phyloP scores from a whole-genome alignment of 2,888 invertebrate genomes.

The Pimpla rufipes region DNA sequence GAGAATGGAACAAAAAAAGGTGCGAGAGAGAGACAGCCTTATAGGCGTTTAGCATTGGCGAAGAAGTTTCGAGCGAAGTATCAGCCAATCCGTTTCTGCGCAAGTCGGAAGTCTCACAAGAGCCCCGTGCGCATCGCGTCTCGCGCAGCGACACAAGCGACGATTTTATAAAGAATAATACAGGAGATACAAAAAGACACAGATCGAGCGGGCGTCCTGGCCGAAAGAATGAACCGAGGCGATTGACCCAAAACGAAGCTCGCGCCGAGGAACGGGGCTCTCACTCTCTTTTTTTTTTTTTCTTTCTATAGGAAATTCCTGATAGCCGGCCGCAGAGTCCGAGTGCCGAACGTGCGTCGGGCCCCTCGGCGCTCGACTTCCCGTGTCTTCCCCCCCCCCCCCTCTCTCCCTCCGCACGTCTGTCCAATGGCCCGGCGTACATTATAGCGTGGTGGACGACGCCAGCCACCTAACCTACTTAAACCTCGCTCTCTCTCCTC shows the following conservation, averaged over 20 bases:
- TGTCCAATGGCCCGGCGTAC: slow-evolving; percentile 66
- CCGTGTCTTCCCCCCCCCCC: slow-evolving; percentile 7
- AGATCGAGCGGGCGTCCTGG: not conserved
- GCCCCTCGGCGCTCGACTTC: slow-evolving; percentile 30
- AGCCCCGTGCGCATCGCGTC: not conserved
- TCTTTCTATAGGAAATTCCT: not conserved
- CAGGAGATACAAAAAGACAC: not conserved
- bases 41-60: too few relatives aligned
- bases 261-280: slow-evolving; percentile 1
- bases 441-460: slow-evolving; percentile 65
- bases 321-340: not conserved
- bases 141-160: slow-evolving; percentile 8
- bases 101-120: not conserved
- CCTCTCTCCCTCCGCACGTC: not conserved
- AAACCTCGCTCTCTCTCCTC: slow-evolving; percentile 78
- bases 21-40: too few relatives aligned
- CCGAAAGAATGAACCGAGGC: slow-evolving; percentile 27
- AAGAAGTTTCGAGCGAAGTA: too few relatives aligned
- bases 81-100: too few relatives aligned
- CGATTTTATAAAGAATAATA: not conserved
- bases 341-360: slow-evolving; percentile 28
- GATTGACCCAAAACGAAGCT: slow-evolving; percentile 60
- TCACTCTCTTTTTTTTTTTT: slow-evolving; percentile 1
- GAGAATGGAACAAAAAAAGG: too few relatives aligned
- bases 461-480: slow-evolving; percentile 79